Conservation (phyloP, 1,140 invertebrate genomes). For the Dermatophagoides farinae region DNA sequence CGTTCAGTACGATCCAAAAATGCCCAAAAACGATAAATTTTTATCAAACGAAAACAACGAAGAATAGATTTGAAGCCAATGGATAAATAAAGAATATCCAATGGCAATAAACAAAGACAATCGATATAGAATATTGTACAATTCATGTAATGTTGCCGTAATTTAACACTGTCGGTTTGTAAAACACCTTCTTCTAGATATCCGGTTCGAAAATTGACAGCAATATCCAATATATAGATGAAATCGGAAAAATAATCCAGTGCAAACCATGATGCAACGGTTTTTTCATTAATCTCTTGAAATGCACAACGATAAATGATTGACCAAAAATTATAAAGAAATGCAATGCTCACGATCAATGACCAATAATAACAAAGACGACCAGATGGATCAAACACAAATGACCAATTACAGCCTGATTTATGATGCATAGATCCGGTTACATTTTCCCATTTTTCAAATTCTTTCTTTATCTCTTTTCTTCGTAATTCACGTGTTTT, state of each 20-base stretch:
- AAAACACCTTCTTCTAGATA: constrained; percentile 88
- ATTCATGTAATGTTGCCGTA: constrained; percentile 93
- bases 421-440: constrained; percentile 20
- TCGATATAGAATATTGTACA: constrained; percentile 97
- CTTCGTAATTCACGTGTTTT: constrained; percentile 25
- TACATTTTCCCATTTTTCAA: constrained; percentile 29
- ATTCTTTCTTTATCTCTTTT: constrained; percentile 42
- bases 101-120: constrained; percentile 82
- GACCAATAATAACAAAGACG: constrained; percentile 86
- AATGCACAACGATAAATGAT: constrained; percentile 96
- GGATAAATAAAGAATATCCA: constrained; percentile 93
- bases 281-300: constrained; percentile 50
- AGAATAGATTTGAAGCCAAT: constrained; percentile 94
- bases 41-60: constrained; percentile 84
- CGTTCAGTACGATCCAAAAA: constrained; percentile 94
- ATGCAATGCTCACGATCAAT: constrained; percentile 88
- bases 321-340: constrained; percentile 97
- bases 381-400: constrained; percentile 44
- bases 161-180: constrained; percentile 77
- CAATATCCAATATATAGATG: constrained; percentile 82
- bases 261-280: constrained; percentile 79
- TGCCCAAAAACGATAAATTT: constrained; percentile 94
- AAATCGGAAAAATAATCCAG: constrained; percentile 91
- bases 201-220: constrained; percentile 89
- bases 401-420: constrained; percentile 53